Conservation (phyloP, 2,113 vertebrate genomes). For the Ceyx cyanopectus region DNA sequence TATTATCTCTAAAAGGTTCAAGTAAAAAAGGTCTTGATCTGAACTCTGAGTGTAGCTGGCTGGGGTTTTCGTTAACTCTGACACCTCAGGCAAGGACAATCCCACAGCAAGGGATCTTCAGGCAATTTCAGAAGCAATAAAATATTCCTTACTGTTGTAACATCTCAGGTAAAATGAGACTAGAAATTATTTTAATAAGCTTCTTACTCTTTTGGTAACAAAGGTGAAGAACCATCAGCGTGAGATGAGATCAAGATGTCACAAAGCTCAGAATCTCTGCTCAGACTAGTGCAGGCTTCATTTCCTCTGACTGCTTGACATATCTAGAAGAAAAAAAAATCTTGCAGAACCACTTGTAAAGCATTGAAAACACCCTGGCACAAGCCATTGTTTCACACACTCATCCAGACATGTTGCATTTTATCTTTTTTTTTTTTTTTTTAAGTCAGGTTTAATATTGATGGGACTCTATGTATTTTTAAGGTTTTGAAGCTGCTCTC, state of each 20-base stretch:
- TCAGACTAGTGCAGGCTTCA: not conserved
- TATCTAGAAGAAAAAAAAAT: not conserved
- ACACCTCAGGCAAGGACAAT: not conserved
- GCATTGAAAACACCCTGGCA: not conserved
- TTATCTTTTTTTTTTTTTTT: not conserved
- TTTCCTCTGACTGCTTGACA: not conserved
- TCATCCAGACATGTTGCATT: not conserved
- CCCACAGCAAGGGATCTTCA: not conserved
- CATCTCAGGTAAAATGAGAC: not conserved
- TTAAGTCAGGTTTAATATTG: not conserved
- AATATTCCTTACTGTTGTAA: not conserved
- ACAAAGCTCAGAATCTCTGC: not conserved
- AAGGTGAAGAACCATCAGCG: not conserved
- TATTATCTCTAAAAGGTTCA: not conserved
- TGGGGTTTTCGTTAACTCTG: not conserved
- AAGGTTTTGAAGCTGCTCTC: not conserved
- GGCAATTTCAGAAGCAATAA: not conserved
- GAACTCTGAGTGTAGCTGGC: not conserved
- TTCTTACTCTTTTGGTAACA: not conserved
- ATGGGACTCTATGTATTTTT: not conserved
- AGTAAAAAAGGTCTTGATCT: not conserved
- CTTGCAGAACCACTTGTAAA: not conserved
- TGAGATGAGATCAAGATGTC: not conserved
- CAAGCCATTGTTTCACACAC: not conserved
- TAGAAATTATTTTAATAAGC: not conserved